Evolutionary conservation across 2,113 vertebrate species (phyloP).

Genomic region (Takifugu bimaculatus): DNA sequence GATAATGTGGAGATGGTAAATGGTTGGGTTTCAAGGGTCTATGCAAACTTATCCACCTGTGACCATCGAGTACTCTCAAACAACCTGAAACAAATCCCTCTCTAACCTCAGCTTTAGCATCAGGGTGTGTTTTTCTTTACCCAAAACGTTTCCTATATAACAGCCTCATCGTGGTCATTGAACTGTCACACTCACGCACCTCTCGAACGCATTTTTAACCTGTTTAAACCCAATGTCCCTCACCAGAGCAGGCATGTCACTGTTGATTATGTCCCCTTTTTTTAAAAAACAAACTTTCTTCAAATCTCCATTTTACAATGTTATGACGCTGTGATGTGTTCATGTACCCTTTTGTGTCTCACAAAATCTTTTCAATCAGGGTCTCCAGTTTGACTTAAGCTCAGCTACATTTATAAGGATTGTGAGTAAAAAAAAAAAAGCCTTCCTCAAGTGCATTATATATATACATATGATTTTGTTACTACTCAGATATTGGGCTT

Average conservation of each 20-base stretch:
- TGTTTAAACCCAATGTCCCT: background rate
- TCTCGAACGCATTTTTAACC: conserved; percentile 18
- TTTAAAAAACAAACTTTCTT: background rate
- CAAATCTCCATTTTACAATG: conserved; percentile 25
- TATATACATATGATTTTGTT: conserved; percentile 60
- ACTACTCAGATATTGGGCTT: conserved; percentile 60
- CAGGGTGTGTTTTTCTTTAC: conserved; percentile 58
- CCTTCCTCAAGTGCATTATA: conserved; percentile 74
- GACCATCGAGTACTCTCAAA: conserved; percentile 49
- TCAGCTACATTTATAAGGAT: conserved; percentile 56
- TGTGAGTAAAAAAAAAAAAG: conserved; percentile 58
- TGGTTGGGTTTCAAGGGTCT: conserved; percentile 63
- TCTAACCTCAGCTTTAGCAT: conserved; percentile 61
- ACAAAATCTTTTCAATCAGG: conserved; percentile 54
- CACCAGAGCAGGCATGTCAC: conserved; percentile 11
- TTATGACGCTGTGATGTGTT: conserved; percentile 22
- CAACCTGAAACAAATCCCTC: conserved; percentile 40
- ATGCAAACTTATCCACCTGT: conserved; percentile 69
- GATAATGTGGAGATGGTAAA: conserved; percentile 37
- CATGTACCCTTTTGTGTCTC: conserved; percentile 15
- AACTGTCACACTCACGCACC: background rate
- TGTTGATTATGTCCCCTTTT: conserved; percentile 18
- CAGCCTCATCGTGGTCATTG: conserved; percentile 23
- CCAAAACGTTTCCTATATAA: conserved; percentile 46
- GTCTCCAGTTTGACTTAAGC: conserved; percentile 48